A percentile compares a stretch with the other conserved stretches of the same genome.
phyloP scores from a whole-genome alignment of 2,888 invertebrate species.

The Caenorhabditis angaria region DNA sequence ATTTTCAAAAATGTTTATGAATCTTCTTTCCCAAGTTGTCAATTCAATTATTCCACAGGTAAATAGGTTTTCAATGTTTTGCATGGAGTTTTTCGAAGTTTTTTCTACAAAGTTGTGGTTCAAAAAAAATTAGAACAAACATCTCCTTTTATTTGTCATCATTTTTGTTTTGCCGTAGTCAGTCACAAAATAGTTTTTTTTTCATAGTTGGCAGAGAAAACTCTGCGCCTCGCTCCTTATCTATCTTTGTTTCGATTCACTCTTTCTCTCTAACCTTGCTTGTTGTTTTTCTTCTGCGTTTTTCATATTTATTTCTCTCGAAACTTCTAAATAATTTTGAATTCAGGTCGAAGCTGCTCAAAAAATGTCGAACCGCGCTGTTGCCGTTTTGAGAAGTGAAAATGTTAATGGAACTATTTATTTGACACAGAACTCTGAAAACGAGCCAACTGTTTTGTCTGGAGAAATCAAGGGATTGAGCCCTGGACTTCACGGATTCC shows the following conservation, averaged over 20 bases:
- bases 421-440: slow-evolving; percentile 61
- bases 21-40: slow-evolving; percentile 32
- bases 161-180: slow-evolving; percentile 30
- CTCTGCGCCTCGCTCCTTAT: slow-evolving; percentile 10
- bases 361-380: slow-evolving; percentile 62
- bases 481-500: slow-evolving; percentile 72
- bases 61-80: slow-evolving; percentile 7
- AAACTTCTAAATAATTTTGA: neutral
- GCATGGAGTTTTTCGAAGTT: neutral
- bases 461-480: slow-evolving; percentile 70
- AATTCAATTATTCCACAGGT: slow-evolving; percentile 42
- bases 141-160: slow-evolving; percentile 30
- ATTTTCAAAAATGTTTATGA: slow-evolving; percentile 35
- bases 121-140: neutral
- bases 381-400: slow-evolving; percentile 63
- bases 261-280: slow-evolving; percentile 16
- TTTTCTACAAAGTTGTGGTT: neutral
- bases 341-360: slow-evolving; percentile 43
- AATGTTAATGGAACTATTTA: slow-evolving; percentile 60
- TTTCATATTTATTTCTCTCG: neutral
- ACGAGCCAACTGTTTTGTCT: slow-evolving; percentile 56
- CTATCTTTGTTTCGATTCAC: slow-evolving; percentile 16
- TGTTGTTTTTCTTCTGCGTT: slow-evolving; percentile 12
- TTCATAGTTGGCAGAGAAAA: slow-evolving; percentile 15
- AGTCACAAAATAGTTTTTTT: slow-evolving; percentile 27